Evolutionary conservation across 2,888 invertebrate genomes (phyloP).

Genomic region (Rotaria socialis): DNA sequence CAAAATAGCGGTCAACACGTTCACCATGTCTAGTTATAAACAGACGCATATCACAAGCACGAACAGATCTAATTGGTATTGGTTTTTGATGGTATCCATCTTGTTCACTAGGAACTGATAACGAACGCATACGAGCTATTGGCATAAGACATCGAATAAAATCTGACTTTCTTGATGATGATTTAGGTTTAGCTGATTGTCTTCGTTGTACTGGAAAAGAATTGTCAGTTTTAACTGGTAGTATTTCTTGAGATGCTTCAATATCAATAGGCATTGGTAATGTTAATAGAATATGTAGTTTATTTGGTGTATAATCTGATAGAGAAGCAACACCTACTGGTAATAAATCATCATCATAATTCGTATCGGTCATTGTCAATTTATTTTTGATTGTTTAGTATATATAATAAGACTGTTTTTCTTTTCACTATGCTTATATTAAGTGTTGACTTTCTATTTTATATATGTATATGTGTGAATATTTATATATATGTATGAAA

Average conservation of each 20-base stretch:
- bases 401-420: neutral
- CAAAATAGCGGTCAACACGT: slow-evolving; percentile 86
- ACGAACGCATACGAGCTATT: neutral
- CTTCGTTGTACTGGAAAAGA: neutral
- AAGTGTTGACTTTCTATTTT: neutral
- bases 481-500: neutral
- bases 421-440: neutral
- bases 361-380: neutral
- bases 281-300: neutral
- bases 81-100: neutral
- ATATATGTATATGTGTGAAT: neutral
- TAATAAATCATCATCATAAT: neutral
- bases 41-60: slow-evolving; percentile 52
- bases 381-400: neutral
- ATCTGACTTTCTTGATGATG: neutral
- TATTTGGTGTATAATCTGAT: neutral
- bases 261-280: neutral
- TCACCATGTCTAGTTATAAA: slow-evolving; percentile 84
- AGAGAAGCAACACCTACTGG: neutral
- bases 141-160: neutral
- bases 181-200: neutral
- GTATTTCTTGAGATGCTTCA: neutral
- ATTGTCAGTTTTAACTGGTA: neutral
- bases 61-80: neutral
- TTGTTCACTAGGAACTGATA: neutral